Base-by-base conservation (phyloP, 2,888 invertebrate species). In the Calliphora vomitoria region DNA sequence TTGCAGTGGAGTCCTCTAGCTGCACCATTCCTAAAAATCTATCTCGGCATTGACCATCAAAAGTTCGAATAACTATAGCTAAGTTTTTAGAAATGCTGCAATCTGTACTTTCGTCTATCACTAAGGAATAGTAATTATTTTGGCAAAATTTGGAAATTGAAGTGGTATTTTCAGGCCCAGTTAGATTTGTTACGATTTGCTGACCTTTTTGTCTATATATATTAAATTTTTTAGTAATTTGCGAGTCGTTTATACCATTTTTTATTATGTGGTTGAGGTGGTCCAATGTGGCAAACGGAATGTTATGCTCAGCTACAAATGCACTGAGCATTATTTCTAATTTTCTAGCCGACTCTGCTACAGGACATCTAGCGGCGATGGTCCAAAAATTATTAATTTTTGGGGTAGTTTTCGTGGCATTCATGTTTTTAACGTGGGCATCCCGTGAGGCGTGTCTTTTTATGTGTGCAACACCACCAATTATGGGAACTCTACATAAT, bases 221-320 rank as follows among this genome's bases (percentile, higher is more conserved):
- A 35, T n/a, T 10, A 10, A 64, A 35, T 62, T 82, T 44, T 82
- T 74, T 64, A 44, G 55, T 64, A 58, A 68, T 74, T 55, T 75
- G 47, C 11, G 82, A 82, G 25, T 82, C 82, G 8, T 41, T 8
- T n/a, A 62, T 74, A 53, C 66, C 66, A 18, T 53, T 55, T 38
- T 72, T 64, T 38, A 74, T 60, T 8, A 74, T 41, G 41, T 55
- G 15, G 55, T 74, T 74, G 6, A 74, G 50, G 35, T 35, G 35
- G 35, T 35, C 35, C 6, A 35, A 35, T 35, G 6, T n/a, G 18
- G 72, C n/a, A 50, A 79, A 41, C 13, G 76, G 50, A 41, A 78
- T 8, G 13, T 76, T 76, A 55, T 82, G 82, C 44, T 75, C 75
- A 15, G 82, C 82, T 53, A 74, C 75, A 55, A 82, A 74, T n/a